Evolutionary conservation across 2,113 vertebrate species (phyloP).

Genomic region (Epinephelus cyanopodus): DNA sequence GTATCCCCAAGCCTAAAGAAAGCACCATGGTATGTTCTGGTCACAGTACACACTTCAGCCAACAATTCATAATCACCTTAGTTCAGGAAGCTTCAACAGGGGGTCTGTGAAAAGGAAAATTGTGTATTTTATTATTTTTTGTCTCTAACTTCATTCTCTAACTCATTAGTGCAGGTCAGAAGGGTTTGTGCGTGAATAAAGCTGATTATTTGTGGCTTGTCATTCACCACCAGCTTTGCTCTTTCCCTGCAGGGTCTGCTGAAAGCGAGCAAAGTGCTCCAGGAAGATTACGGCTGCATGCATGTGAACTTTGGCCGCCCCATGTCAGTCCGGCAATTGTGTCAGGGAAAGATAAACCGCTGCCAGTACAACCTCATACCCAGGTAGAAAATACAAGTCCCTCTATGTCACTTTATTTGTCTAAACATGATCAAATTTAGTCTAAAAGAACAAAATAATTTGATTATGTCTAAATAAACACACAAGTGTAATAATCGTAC

Average conservation of each 20-base stretch:
- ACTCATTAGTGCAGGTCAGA: neutral
- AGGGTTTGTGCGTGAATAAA: neutral
- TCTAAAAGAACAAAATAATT: too few species aligned
- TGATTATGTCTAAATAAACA: too few species aligned
- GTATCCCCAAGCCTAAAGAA: constrained; percentile 95
- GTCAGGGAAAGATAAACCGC: constrained; percentile 86
- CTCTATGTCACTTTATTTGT: neutral
- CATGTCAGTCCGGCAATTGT: constrained; percentile 90
- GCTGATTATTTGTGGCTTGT: constrained; percentile 7
- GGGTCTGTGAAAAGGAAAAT: too few species aligned
- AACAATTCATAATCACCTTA: neutral
- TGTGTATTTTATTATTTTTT: neutral
- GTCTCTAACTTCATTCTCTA: neutral
- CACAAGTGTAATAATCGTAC: neutral
- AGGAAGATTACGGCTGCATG: constrained; percentile 92
- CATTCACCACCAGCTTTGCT: constrained; percentile 14
- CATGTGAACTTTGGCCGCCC: constrained; percentile 92
- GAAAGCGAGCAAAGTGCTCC: constrained; percentile 92
- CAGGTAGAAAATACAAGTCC: constrained; percentile 82
- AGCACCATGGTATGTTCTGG: constrained; percentile 87
- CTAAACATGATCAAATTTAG: neutral
- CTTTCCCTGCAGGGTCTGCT: constrained; percentile 87
- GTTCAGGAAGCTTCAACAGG: neutral
- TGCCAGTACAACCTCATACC: constrained; percentile 91
- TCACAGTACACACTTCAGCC: neutral